These are phyloP conservation scores for Pocillopora meandrina DNA, from an alignment of 92 coral and sea anemone genomes.

Conservation along the genomic window DNA sequence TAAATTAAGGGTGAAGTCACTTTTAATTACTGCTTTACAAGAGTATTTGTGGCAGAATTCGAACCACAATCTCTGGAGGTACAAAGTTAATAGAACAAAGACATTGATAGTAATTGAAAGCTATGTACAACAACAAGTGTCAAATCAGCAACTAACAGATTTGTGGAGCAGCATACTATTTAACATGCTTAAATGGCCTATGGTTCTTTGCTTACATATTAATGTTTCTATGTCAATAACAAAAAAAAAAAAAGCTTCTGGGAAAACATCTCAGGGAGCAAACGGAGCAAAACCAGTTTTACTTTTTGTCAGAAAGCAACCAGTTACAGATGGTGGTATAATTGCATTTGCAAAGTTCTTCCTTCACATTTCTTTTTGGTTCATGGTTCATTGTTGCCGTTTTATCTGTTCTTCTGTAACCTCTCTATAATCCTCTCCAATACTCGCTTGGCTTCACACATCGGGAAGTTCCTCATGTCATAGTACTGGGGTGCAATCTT, in stretches of 20 bases:
- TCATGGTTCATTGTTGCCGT: no score
- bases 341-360: background rate
- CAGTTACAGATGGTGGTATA: background rate
- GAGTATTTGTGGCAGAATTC: no score
- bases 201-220: no score
- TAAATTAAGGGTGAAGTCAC: no score
- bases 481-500: conserved; percentile 95
- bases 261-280: background rate
- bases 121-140: background rate
- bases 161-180: background rate
- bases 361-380: background rate
- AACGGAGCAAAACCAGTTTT: background rate
- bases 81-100: no score
- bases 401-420: conserved; percentile 52
- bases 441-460: conserved; percentile 97
- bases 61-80: no score
- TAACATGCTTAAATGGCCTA: no score
- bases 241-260: background rate
- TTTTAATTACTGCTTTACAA: no score
- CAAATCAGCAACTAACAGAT: background rate
- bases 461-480: conserved; percentile 99
- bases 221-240: no score
- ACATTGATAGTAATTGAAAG: background rate
- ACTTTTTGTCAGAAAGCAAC: background rate
- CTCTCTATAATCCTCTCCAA: conserved; percentile 93